These are phyloP conservation scores for Willisornis vidua DNA, from an alignment of 2,113 vertebrate genomes.

Conservation along the genomic window DNA sequence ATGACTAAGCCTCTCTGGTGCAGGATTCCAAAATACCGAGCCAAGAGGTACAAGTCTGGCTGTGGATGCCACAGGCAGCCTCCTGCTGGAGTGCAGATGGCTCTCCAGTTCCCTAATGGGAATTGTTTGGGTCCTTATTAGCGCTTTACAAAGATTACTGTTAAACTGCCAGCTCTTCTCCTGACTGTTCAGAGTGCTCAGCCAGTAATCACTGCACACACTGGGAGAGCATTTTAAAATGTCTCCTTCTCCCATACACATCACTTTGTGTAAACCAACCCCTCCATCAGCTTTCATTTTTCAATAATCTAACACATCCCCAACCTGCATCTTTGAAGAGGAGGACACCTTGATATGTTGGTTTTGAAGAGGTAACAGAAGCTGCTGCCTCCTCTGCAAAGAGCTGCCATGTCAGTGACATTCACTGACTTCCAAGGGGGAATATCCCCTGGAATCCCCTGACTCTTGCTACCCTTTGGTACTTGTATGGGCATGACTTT, in stretches of 20 bases:
- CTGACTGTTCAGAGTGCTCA: not conserved
- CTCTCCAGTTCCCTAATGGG: not conserved
- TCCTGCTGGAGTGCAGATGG: constrained; percentile 4
- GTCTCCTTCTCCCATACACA: not conserved
- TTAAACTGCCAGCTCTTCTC: not conserved
- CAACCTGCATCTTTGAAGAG: not conserved
- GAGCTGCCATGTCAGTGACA: not conserved
- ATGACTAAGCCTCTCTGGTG: constrained; percentile 13
- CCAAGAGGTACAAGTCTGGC: not conserved
- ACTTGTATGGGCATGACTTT: not conserved
- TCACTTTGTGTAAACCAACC: not conserved
- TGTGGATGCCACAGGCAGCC: constrained; percentile 15
- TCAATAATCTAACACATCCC: not conserved
- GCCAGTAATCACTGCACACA: not conserved
- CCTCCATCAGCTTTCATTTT: not conserved
- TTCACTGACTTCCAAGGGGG: not conserved
- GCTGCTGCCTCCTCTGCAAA: not conserved
- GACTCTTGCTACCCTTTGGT: not conserved
- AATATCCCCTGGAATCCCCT: not conserved
- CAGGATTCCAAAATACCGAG: not conserved
- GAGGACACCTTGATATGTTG: not conserved
- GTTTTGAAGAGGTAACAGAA: not conserved
- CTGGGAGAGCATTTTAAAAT: not conserved
- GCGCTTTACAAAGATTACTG: not conserved
- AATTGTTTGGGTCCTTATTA: constrained; percentile 12